These are phyloP conservation scores for Hylyphantes graminicola DNA, from an alignment of 1,140 invertebrate genomes.

Conservation along the genomic window DNA sequence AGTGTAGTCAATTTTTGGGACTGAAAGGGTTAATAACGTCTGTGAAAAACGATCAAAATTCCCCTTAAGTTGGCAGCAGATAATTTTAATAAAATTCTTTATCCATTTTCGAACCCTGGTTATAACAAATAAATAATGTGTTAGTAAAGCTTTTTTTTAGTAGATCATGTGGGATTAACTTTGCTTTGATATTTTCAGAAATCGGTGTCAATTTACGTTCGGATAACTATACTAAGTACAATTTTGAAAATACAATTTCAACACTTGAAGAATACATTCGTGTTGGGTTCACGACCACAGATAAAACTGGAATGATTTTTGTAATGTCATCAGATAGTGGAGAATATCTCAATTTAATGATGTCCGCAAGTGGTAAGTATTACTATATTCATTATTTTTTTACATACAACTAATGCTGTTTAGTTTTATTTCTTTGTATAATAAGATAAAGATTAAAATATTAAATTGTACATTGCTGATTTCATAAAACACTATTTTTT, in stretches of 20 bases:
- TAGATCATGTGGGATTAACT: too few species aligned
- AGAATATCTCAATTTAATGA: constrained; percentile 94
- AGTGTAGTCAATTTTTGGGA: too few species aligned
- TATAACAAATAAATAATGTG: too few species aligned
- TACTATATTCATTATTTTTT: not conserved
- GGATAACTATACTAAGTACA: constrained; percentile 89
- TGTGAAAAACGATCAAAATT: too few species aligned
- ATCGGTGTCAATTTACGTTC: constrained; percentile 93
- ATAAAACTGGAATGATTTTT: constrained; percentile 93
- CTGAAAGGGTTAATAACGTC: too few species aligned
- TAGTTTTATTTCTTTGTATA: too few species aligned
- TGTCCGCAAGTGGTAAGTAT: constrained; percentile 88
- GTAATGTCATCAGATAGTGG: constrained; percentile 87
- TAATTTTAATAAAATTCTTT: too few species aligned
- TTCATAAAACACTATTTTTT: too few species aligned
- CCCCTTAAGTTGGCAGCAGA: too few species aligned
- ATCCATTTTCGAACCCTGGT: too few species aligned
- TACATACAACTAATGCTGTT: not conserved
- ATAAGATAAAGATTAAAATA: not conserved
- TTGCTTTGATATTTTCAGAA: constrained; percentile 74
- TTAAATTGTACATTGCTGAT: not conserved
- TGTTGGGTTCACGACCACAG: constrained; percentile 95
- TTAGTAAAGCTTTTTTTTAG: too few species aligned
- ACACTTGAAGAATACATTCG: constrained; percentile 91
- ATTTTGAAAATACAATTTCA: constrained; percentile 93